Conservation (phyloP, 2,888 invertebrate genomes). For the Octonoba sinensis region DNA sequence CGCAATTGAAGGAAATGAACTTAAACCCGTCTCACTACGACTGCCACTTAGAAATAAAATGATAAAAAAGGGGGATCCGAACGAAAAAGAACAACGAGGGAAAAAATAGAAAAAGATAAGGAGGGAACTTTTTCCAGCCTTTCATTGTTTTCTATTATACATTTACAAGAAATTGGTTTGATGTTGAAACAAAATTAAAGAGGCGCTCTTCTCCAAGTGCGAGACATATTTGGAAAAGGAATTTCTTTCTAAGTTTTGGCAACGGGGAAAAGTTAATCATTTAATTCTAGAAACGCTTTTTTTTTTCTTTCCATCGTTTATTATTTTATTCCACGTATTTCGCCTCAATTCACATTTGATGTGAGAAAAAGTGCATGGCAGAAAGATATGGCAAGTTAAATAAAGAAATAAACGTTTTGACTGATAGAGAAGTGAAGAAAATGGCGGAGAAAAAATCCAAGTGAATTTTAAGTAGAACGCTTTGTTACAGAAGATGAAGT, state of each 20-base stretch:
- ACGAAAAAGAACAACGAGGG: slow-evolving; percentile 15
- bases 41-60: slow-evolving; percentile 62
- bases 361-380: slow-evolving; percentile 30
- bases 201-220: slow-evolving; percentile 32
- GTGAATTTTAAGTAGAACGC: slow-evolving; percentile 25
- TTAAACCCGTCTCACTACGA: slow-evolving; percentile 64
- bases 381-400: slow-evolving; percentile 60
- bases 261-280: slow-evolving; percentile 63
- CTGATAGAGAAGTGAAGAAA: slow-evolving; percentile 16
- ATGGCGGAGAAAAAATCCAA: slow-evolving; percentile 23
- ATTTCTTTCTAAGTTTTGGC: slow-evolving; percentile 56
- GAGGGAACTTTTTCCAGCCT: slow-evolving; percentile 29
- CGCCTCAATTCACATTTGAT: slow-evolving; percentile 44
- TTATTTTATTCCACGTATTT: slow-evolving; percentile 25
- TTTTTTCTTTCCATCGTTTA: slow-evolving; percentile 15
- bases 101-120: slow-evolving; percentile 13
- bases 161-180: slow-evolving; percentile 64
- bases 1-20: slow-evolving; percentile 63
- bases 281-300: slow-evolving; percentile 56
- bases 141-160: slow-evolving; percentile 64
- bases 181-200: slow-evolving; percentile 64
- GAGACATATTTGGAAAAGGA: slow-evolving; percentile 56
- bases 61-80: slow-evolving; percentile 12
- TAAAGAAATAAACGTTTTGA: slow-evolving; percentile 48
- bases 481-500: slow-evolving; percentile 12